Percentiles rank a stretch among this genome's conserved stretches.
Evolutionary conservation across 2,888 invertebrate genomes (phyloP).

Genomic region (Mesorhabditis belari): DNA sequence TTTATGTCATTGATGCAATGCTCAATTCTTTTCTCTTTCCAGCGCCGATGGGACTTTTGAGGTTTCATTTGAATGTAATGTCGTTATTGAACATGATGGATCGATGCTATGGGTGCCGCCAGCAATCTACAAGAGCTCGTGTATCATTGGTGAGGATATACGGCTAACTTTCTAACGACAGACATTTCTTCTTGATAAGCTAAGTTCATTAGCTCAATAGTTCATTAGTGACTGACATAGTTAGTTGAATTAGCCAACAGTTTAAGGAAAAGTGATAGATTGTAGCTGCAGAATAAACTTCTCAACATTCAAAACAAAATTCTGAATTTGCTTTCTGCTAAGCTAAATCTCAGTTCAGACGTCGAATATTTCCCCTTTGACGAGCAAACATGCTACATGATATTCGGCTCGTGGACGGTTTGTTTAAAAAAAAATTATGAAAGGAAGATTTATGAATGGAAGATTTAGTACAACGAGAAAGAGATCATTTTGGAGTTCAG

Average conservation of each 20-base stretch:
- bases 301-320: too few relatives aligned
- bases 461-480: conserved; percentile 83
- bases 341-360: conserved; percentile 57
- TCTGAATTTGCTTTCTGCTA: too few relatives aligned
- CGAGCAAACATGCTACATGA: conserved; percentile 46
- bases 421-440: background rate
- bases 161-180: background rate
- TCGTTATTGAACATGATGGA: conserved; percentile 86
- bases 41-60: conserved; percentile 99
- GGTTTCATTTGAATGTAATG: conserved; percentile 94
- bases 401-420: conserved; percentile 50
- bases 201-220: background rate
- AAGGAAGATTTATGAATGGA: conserved; percentile 2
- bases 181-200: background rate
- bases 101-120: conserved; percentile 98
- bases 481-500: conserved; percentile 91
- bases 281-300: too few relatives aligned
- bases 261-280: too few relatives aligned
- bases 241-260: too few relatives aligned
- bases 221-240: too few relatives aligned
- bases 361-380: conserved; percentile 94
- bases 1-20: background rate
- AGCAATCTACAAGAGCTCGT: conserved; percentile 97
- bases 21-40: conserved; percentile 29
- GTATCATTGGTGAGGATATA: conserved; percentile 71